A percentile compares a stretch with the other conserved stretches of the same genome.
Conservation (phyloP, 2,888 invertebrate genomes). For the Ochropleura leucogaster region DNA sequence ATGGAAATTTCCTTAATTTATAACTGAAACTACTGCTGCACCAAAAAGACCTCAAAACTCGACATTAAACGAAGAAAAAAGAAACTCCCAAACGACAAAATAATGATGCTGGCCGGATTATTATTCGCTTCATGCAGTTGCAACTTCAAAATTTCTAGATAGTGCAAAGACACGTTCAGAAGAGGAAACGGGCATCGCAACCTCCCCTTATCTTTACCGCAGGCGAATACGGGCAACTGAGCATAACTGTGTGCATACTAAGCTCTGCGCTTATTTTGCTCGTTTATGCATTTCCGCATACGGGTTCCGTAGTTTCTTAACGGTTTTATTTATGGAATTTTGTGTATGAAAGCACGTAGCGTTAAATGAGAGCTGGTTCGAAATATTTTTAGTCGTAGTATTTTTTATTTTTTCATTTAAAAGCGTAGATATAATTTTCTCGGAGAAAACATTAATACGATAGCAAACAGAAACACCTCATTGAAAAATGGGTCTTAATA, state of each 20-base stretch:
- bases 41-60: neutral
- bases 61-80: constrained; percentile 1
- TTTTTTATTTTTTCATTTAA: constrained; percentile 6
- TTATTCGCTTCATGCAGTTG: constrained; percentile 54
- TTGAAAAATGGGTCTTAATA: constrained; percentile 35
- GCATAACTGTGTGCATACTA: constrained; percentile 61
- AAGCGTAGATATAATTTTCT: constrained; percentile 9
- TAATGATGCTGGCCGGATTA: constrained; percentile 55
- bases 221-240: constrained; percentile 64
- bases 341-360: constrained; percentile 38
- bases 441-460: constrained; percentile 11
- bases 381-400: constrained; percentile 25
- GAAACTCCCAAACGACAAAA: constrained; percentile 39
- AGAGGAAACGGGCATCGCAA: constrained; percentile 63
- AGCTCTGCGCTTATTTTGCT: constrained; percentile 57
- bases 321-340: constrained; percentile 61
- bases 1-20: constrained; percentile 24
- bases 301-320: constrained; percentile 61
- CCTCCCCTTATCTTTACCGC: constrained; percentile 69
- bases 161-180: constrained; percentile 64
- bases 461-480: constrained; percentile 1
- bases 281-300: constrained; percentile 62
- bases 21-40: constrained; percentile 6
- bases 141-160: constrained; percentile 62
- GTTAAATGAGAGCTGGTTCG: constrained; percentile 33